These are phyloP conservation scores for Menidia menidia DNA, from an alignment of 2,797 vertebrate genomes.

Conservation along the genomic window DNA sequence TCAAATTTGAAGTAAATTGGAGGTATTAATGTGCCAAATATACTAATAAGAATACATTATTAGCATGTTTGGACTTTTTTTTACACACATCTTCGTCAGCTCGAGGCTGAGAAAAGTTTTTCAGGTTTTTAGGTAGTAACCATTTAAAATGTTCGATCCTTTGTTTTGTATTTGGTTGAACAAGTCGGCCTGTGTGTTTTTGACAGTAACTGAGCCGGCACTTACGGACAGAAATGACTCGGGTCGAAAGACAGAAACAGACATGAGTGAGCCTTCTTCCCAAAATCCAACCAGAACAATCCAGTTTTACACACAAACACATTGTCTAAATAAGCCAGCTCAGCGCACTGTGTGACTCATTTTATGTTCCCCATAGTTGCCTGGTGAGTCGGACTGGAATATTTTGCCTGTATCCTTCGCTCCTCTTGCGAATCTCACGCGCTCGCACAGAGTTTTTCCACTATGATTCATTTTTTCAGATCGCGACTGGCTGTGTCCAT, in stretches of 20 bases:
- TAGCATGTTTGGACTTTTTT: background rate
- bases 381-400: conserved; percentile 68
- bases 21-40: background rate
- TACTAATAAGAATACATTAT: background rate
- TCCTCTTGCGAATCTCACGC: conserved; percentile 73
- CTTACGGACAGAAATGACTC: conserved; percentile 55
- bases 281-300: conserved; percentile 75
- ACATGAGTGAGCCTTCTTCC: conserved; percentile 74
- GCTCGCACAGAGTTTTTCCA: conserved; percentile 78
- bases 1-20: conserved; percentile 28
- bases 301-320: conserved; percentile 61
- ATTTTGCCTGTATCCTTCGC: conserved; percentile 59
- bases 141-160: too few relatives aligned
- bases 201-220: conserved; percentile 38
- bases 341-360: conserved; percentile 73
- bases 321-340: conserved; percentile 74
- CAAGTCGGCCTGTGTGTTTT: conserved; percentile 10
- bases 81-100: conserved; percentile 26
- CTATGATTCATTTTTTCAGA: conserved; percentile 75
- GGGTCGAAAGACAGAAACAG: conserved; percentile 56
- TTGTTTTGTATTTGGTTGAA: too few relatives aligned
- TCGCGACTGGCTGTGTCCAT: conserved; percentile 63
- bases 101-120: too few relatives aligned
- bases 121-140: too few relatives aligned
- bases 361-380: conserved; percentile 69